Evolutionary conservation across 2,888 invertebrate genomes (phyloP).

Genomic region (Dryobotodes eremita): DNA sequence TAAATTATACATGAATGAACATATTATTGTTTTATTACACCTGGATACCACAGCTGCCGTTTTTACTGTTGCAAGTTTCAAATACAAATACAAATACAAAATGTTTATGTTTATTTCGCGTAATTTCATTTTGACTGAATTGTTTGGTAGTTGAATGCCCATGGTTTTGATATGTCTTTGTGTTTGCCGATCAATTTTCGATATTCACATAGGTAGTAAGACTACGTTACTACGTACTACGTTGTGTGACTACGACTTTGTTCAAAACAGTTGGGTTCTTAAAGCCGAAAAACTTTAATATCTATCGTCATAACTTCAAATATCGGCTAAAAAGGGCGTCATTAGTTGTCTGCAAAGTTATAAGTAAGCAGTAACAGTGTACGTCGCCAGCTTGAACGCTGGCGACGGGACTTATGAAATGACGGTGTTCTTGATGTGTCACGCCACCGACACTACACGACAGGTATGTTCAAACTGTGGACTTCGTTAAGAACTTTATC

Average conservation of each 20-base stretch:
- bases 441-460: background rate
- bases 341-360: background rate
- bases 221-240: too few relatives aligned
- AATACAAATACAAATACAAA: too few relatives aligned
- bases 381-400: too few relatives aligned
- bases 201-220: background rate
- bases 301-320: background rate
- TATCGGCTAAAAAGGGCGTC: background rate
- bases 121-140: background rate
- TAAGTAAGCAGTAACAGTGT: background rate
- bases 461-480: too few relatives aligned
- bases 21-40: conserved; percentile 70
- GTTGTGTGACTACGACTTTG: background rate
- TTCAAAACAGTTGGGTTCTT: background rate
- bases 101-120: too few relatives aligned
- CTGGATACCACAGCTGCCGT: background rate
- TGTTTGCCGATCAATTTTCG: too few relatives aligned
- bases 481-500: background rate
- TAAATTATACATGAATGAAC: conserved; percentile 83
- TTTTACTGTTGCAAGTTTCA: background rate
- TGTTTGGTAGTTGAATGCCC: background rate
- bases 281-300: background rate
- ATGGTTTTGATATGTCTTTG: background rate
- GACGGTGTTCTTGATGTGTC: background rate
- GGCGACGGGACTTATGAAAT: background rate